Conservation (phyloP, 2,797 vertebrate species). For the Dendrocincla fuliginosa region DNA sequence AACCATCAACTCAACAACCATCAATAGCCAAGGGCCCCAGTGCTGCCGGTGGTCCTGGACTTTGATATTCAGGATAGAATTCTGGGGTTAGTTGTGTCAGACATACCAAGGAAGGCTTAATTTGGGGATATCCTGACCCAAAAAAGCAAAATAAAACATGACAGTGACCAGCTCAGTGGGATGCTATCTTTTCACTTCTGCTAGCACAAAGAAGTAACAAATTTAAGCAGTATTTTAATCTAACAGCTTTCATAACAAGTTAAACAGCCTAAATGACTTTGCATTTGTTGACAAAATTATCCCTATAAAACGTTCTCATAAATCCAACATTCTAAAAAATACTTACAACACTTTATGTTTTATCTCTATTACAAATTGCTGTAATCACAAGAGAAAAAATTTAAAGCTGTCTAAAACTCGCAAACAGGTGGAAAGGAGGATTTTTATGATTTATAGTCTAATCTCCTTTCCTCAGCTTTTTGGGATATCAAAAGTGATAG, state of each 20-base stretch:
- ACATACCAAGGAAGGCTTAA: not conserved
- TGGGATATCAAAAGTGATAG: slow-evolving; percentile 45
- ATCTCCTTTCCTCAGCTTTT: slow-evolving; percentile 34
- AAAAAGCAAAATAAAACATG: not conserved
- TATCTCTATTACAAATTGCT: slow-evolving; percentile 5
- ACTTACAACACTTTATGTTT: not conserved
- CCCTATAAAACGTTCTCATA: not conserved
- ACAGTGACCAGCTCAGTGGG: not conserved
- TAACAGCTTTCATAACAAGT: slow-evolving; percentile 1
- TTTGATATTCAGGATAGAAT: accelerated
- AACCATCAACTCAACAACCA: not conserved
- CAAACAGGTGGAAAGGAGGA: slow-evolving; percentile 23
- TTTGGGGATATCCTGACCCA: not conserved
- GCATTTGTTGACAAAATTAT: slow-evolving; percentile 36
- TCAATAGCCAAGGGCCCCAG: not conserved
- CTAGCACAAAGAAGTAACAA: not conserved
- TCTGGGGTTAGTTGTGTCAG: not conserved
- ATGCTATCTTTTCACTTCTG: not conserved
- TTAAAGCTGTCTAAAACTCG: slow-evolving; percentile 7
- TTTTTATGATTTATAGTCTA: slow-evolving; percentile 51
- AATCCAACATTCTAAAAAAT: slow-evolving; percentile 7
- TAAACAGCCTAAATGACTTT: not conserved
- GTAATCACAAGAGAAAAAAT: slow-evolving; percentile 22
- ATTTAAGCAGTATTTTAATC: not conserved
- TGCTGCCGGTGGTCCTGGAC: not conserved